phyloP scores from a whole-genome alignment of 64 coral and sea anemone genomes.

The Catalaphyllia jardinei region DNA sequence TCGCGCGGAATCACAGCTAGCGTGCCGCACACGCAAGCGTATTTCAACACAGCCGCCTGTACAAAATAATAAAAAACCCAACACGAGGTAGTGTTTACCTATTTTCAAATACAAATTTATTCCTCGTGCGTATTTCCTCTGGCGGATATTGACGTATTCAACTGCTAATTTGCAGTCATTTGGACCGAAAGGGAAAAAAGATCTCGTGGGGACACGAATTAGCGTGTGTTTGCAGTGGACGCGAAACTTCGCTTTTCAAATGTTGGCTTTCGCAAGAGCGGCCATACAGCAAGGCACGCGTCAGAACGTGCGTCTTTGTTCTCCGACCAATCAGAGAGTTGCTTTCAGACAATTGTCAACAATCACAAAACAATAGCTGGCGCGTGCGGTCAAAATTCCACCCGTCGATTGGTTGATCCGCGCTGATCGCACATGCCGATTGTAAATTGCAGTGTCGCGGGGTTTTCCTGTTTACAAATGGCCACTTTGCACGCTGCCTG shows the following conservation, averaged over 20 bases:
- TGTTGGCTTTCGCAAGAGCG: conserved; percentile 52
- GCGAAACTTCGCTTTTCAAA: conserved; percentile 34
- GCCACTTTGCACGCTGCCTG: conserved; percentile 43
- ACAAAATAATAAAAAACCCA: background rate
- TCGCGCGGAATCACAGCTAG: background rate
- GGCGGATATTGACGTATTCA: conserved; percentile 55
- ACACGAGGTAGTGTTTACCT: conserved; percentile 53
- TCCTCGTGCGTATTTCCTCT: conserved; percentile 56
- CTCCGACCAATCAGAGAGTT: conserved; percentile 73
- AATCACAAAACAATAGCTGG: conserved; percentile 82
- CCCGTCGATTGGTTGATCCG: conserved; percentile 67
- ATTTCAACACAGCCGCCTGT: background rate
- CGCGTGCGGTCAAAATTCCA: conserved; percentile 85
- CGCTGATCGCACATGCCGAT: conserved; percentile 82
- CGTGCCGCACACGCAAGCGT: background rate
- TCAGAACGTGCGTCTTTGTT: conserved; percentile 81
- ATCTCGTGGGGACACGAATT: conserved; percentile 55
- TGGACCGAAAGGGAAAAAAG: conserved; percentile 31
- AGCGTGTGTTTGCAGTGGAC: conserved; percentile 41
- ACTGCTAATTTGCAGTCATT: conserved; percentile 69
- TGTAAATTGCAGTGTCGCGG: conserved; percentile 52
- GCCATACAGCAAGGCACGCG: conserved; percentile 72
- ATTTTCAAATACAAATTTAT: conserved; percentile 4
- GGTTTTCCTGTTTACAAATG: conserved; percentile 68
- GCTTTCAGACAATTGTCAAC: conserved; percentile 63